phyloP scores from a whole-genome alignment of 2,113 vertebrate genomes.

The Delphinapterus leucas region DNA sequence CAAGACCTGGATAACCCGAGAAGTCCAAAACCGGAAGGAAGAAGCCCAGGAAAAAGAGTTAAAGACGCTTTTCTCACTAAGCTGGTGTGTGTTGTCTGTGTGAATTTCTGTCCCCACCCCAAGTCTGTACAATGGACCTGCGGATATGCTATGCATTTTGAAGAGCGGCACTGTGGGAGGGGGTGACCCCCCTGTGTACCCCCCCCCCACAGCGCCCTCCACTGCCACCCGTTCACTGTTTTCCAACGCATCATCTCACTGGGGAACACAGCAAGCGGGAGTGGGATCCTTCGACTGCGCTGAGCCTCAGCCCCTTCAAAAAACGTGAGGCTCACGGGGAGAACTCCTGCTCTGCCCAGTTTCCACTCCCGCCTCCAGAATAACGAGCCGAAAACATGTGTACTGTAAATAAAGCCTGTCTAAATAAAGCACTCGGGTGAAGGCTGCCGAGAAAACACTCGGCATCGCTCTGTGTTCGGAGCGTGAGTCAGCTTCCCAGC shows the following conservation, averaged over 20 bases:
- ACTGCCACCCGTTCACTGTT: neutral
- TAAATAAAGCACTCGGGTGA: constrained; percentile 76
- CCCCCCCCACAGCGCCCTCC: neutral
- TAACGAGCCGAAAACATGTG: constrained; percentile 76
- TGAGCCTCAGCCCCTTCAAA: constrained; percentile 22
- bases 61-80: neutral
- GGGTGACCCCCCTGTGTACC: neutral
- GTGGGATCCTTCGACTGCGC: neutral
- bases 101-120: neutral
- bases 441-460: constrained; percentile 72
- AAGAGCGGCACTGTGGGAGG: neutral
- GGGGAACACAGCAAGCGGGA: neutral
- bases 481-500: constrained; percentile 74
- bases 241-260: neutral
- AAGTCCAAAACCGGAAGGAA: neutral
- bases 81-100: neutral
- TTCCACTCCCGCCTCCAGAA: constrained; percentile 75
- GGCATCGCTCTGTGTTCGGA: constrained; percentile 49
- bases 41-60: neutral
- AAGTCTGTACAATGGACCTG: neutral
- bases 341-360: constrained; percentile 67
- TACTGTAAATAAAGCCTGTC: constrained; percentile 79
- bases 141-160: neutral
- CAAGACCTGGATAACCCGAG: neutral
- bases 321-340: constrained; percentile 63